phyloP scores from a whole-genome alignment of 2,797 vertebrate genomes.

The Protonibea diacanthus region DNA sequence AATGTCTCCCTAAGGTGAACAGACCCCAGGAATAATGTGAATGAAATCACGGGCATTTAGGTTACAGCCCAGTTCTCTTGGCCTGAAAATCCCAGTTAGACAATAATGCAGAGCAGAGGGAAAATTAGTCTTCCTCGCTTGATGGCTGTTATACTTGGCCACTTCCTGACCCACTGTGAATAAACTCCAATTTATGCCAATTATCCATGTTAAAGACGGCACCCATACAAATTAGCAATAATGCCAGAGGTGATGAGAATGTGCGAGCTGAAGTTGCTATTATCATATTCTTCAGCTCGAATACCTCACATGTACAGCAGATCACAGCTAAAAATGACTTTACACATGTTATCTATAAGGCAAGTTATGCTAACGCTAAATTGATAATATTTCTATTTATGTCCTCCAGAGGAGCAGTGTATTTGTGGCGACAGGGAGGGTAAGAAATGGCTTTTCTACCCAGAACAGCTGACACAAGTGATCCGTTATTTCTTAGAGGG shows the following conservation, averaged over 20 bases:
- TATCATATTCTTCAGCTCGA: slow-evolving; percentile 53
- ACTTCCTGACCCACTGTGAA: slow-evolving; percentile 78
- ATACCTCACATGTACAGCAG: slow-evolving; percentile 57
- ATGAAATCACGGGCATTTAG: slow-evolving; percentile 77
- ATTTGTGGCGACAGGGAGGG: slow-evolving; percentile 35
- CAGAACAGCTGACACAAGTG: slow-evolving; percentile 78
- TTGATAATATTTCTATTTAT: slow-evolving; percentile 58
- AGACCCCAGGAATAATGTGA: slow-evolving; percentile 62
- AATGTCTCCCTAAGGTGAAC: slow-evolving; percentile 71
- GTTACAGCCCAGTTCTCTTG: slow-evolving; percentile 57
- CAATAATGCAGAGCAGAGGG: slow-evolving; percentile 57
- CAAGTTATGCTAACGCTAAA: slow-evolving; percentile 39
- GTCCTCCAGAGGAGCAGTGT: slow-evolving; percentile 35
- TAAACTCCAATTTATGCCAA: slow-evolving; percentile 78
- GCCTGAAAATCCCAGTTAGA: slow-evolving; percentile 56
- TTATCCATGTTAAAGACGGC: slow-evolving; percentile 75
- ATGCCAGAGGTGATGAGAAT: slow-evolving; percentile 72
- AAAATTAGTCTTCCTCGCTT: slow-evolving; percentile 68
- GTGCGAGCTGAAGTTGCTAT: slow-evolving; percentile 38
- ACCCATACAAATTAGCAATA: slow-evolving; percentile 72
- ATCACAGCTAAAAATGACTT: slow-evolving; percentile 60
- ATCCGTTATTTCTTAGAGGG: slow-evolving; percentile 74
- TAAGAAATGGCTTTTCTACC: slow-evolving; percentile 26
- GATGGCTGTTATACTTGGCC: slow-evolving; percentile 76
- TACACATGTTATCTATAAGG: slow-evolving; percentile 45